Evolutionary conservation across 1,140 invertebrate species (phyloP).

Genomic region (Drosophila lacteicornis): DNA sequence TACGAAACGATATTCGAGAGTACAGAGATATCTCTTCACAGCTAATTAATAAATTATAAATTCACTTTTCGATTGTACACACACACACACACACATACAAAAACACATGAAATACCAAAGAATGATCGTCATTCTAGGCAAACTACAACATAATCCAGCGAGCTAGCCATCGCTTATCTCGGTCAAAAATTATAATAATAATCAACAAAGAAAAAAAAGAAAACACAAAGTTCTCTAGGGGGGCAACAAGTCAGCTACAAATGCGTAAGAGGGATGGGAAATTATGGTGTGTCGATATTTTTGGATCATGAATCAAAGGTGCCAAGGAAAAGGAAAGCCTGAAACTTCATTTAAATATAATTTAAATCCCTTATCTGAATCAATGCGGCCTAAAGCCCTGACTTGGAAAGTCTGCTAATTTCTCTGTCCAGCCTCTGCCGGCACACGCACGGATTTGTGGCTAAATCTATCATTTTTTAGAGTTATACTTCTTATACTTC

Average conservation of each 20-base stretch:
- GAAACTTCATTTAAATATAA: too few relatives aligned
- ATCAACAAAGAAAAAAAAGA: background rate
- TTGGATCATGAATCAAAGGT: conserved; percentile 6
- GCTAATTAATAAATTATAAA: conserved; percentile 25
- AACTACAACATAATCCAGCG: conserved; percentile 25
- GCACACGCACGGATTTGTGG: too few relatives aligned
- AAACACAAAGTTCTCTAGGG: background rate
- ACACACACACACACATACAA: conserved; percentile 3
- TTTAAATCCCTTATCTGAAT: too few relatives aligned
- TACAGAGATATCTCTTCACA: conserved; percentile 4
- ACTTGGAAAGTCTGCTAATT: too few relatives aligned
- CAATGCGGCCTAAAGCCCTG: too few relatives aligned
- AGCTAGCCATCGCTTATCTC: background rate
- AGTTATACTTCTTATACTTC: too few relatives aligned
- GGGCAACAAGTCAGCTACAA: background rate
- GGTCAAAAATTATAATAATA: conserved; percentile 20
- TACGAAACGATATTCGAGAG: conserved; percentile 17
- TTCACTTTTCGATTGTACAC: conserved; percentile 5
- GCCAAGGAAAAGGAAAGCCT: background rate
- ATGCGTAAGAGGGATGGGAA: background rate
- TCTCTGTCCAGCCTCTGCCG: too few relatives aligned
- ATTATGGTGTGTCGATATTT: background rate
- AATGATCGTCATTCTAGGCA: background rate
- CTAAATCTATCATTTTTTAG: too few relatives aligned
- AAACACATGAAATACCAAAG: conserved; percentile 17